Evolutionary conservation across 2,888 invertebrate genomes (phyloP).

Genomic region (Dusona sp.): DNA sequence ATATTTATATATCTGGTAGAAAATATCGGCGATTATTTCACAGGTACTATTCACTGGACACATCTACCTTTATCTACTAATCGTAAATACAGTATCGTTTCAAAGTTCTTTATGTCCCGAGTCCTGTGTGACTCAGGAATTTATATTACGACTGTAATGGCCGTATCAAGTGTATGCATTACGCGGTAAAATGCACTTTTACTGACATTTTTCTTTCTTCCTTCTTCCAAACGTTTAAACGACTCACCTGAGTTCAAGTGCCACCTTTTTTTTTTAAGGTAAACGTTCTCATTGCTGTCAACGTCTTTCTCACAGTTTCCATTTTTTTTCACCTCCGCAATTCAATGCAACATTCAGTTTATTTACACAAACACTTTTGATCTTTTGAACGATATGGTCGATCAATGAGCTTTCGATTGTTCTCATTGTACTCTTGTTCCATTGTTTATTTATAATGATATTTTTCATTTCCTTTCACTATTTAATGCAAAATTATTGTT

Average conservation of each 20-base stretch:
- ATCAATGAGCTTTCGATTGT: not conserved
- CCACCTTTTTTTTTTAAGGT: not conserved
- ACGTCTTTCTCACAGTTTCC: constrained; percentile 9
- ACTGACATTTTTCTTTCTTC: constrained; percentile 5
- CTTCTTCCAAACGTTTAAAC: not conserved
- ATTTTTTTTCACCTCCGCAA: not conserved
- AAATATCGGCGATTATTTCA: constrained; percentile 18
- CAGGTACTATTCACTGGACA: not conserved
- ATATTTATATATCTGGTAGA: not conserved
- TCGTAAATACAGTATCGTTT: constrained; percentile 20
- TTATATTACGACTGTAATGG: constrained; percentile 50
- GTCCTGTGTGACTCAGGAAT: constrained; percentile 39
- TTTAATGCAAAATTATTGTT: not conserved
- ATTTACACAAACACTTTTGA: not conserved
- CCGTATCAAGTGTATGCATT: constrained; percentile 29
- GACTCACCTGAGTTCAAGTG: constrained; percentile 10
- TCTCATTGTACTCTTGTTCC: not conserved
- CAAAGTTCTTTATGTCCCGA: constrained; percentile 9
- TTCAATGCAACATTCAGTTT: not conserved
- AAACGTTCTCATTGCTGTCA: constrained; percentile 8
- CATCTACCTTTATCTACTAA: not conserved
- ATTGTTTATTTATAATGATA: not conserved
- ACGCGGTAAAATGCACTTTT: constrained; percentile 12
- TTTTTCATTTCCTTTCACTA: not conserved
- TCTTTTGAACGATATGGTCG: not conserved